Conservation (phyloP, 1,140 invertebrate genomes). For the Octopus sinensis region DNA sequence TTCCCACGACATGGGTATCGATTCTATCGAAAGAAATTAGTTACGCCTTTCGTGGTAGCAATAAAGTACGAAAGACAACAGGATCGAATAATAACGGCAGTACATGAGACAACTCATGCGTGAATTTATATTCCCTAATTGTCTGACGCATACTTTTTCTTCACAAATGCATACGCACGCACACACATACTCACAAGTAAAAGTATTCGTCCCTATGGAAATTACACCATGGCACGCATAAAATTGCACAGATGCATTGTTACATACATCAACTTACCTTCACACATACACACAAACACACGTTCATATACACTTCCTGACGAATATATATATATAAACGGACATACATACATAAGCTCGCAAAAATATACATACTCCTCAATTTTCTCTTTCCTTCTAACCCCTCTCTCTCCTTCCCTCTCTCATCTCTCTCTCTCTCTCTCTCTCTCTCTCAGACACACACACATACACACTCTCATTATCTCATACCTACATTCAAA, state of each 20-base stretch:
- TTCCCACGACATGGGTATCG: too few relatives aligned
- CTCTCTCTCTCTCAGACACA: constrained; percentile 2
- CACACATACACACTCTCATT: background rate
- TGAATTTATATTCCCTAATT: too few relatives aligned
- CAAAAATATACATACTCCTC: background rate
- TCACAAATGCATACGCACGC: background rate
- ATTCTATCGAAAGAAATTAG: too few relatives aligned
- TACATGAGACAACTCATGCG: too few relatives aligned
- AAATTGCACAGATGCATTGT: background rate
- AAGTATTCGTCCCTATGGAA: background rate
- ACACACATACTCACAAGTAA: background rate
- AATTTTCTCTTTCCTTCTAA: too few relatives aligned
- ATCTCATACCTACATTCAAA: too few relatives aligned
- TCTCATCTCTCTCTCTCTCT: constrained; percentile 6
- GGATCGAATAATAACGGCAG: too few relatives aligned
- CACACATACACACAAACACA: background rate
- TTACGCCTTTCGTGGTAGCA: too few relatives aligned
- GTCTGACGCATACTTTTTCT: background rate
- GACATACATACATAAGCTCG: background rate
- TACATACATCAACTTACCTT: background rate
- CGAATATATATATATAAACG: background rate
- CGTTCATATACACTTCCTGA: background rate
- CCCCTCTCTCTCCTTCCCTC: constrained; percentile 4
- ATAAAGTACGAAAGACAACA: too few relatives aligned
- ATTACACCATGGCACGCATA: too few relatives aligned